Evolutionary conservation across 2,888 invertebrate genomes (phyloP).

Genomic region (Dryococelus australis): DNA sequence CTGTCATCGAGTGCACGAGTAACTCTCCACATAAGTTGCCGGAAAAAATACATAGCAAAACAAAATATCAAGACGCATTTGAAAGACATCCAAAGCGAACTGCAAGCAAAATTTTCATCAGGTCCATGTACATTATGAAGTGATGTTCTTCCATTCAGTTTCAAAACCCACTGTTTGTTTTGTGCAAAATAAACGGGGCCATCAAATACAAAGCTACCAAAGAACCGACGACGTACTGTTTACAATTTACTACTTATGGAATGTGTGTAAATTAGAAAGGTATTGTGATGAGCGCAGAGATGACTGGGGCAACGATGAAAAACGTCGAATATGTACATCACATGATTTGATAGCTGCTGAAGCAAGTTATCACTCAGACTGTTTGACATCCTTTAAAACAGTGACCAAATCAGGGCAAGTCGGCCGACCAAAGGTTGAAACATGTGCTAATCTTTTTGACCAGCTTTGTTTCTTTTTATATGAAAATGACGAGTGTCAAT

Average conservation of each 20-base stretch:
- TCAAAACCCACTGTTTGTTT: not conserved
- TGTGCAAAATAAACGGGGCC: constrained; percentile 3
- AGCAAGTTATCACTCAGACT: constrained; percentile 21
- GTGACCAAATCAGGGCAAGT: not conserved
- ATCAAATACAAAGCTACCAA: constrained; percentile 1
- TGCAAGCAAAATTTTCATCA: not conserved
- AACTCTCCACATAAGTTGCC: too few relatives aligned
- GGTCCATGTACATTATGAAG: not conserved
- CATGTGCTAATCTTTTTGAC: constrained; percentile 7
- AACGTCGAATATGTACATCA: constrained; percentile 13
- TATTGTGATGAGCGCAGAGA: constrained; percentile 12
- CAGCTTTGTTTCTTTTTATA: constrained; percentile 11
- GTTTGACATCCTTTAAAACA: not conserved
- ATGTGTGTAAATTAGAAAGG: constrained; percentile 20
- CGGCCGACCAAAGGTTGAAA: not conserved
- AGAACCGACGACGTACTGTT: constrained; percentile 2
- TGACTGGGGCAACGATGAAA: not conserved
- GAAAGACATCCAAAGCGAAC: not conserved
- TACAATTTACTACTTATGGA: not conserved
- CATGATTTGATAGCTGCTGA: constrained; percentile 21
- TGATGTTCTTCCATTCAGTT: not conserved
- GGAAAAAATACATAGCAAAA: not conserved
- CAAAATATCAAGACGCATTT: not conserved
- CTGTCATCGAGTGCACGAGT: not conserved
- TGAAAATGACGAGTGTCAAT: constrained; percentile 20